Evolutionary conservation across 2,113 vertebrate species (phyloP), one percentile per base, ranked within the genome.

Genomic region (Odontophorus gujanensis): DNA sequence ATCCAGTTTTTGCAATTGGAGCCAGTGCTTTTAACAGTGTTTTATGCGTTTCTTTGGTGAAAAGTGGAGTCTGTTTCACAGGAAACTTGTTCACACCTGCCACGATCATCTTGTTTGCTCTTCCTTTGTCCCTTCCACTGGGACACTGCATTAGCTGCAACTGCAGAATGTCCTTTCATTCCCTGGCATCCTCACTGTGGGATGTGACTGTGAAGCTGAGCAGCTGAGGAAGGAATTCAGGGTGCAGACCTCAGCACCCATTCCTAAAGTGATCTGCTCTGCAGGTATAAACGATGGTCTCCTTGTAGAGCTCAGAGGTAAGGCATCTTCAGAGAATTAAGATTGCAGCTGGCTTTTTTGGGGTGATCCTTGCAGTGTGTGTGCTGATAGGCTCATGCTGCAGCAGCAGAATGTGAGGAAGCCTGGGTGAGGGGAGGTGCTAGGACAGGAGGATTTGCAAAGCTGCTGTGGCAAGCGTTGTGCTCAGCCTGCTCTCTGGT

Each of bases 401-500:
- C 91, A 83, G 94, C 87, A 36, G 28, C 76, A 47, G 87, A 94
- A 93, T 47, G 81, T 34, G 0, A 90, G 87, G 65, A 82, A 85
- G 91, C 67, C 74, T 0, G 75, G 73, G 47, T 2, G 2, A 91
- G 87, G 92, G 91, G 94, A 93, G 91, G 89, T 85, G 91, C 95
- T 73, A 87, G 87, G 81, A 59, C 43, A 20, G 86, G 88, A 95
- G 89, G 74, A 62, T 91, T 95, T 85, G 71, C 55, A 59, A 63
- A 77, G 87, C 79, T 87, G 81, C 71, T 87, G 74, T 53, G 90
- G 69, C 66, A 47, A 92, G 81, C 3, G 0, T 87, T 63, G 93
- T 88, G 95, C 94, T 95, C 94, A 95, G 93, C 93, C 95, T 96
- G 93, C 96, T 96, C 96, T 92, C 97, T 97, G 95, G 94, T 81